Conservation (phyloP, 1,140 invertebrate species). For the Streblospio benedicti region DNA sequence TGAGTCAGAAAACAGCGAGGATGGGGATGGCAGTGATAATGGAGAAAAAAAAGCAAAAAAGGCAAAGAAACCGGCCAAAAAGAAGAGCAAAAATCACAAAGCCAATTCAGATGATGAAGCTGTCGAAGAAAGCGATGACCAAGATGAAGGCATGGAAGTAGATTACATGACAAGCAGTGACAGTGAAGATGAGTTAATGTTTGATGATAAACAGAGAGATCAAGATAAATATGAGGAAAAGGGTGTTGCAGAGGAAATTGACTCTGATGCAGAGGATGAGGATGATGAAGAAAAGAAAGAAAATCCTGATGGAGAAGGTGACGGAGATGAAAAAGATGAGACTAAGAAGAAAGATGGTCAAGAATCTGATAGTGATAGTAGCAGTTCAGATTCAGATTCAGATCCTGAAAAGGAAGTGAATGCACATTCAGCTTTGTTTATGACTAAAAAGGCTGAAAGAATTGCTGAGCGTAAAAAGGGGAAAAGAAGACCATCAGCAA, state of each 20-base stretch:
- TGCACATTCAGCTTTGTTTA: conserved; percentile 28
- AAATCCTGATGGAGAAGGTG: conserved; percentile 35
- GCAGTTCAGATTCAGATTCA: conserved; percentile 8
- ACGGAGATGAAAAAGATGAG: conserved; percentile 13
- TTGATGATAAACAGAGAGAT: conserved; percentile 34
- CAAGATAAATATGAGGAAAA: conserved; percentile 59
- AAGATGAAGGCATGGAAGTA: conserved; percentile 82
- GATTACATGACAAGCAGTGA: conserved; percentile 51
- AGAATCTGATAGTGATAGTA: conserved; percentile 14
- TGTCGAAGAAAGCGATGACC: conserved; percentile 91
- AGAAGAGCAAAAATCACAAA: conserved; percentile 47
- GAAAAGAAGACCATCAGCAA: conserved; percentile 26
- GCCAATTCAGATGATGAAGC: conserved; percentile 70
- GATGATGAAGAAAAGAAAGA: conserved; percentile 48
- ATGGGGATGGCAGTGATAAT: conserved; percentile 54
- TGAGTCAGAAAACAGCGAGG: conserved; percentile 59
- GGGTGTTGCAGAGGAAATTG: conserved; percentile 79
- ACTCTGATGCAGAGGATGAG: conserved; percentile 81
- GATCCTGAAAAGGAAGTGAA: conserved; percentile 14
- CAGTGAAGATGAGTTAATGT: conserved; percentile 24
- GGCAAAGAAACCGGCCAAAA: conserved; percentile 16
- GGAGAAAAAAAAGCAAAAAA: conserved; percentile 25
- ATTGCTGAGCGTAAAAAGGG: conserved; percentile 7
- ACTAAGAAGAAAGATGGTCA: conserved; percentile 4
- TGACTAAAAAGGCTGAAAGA: conserved; percentile 19